Evolutionary conservation across 2,113 vertebrate species (phyloP).

Genomic region (Centrocercus urophasianus): DNA sequence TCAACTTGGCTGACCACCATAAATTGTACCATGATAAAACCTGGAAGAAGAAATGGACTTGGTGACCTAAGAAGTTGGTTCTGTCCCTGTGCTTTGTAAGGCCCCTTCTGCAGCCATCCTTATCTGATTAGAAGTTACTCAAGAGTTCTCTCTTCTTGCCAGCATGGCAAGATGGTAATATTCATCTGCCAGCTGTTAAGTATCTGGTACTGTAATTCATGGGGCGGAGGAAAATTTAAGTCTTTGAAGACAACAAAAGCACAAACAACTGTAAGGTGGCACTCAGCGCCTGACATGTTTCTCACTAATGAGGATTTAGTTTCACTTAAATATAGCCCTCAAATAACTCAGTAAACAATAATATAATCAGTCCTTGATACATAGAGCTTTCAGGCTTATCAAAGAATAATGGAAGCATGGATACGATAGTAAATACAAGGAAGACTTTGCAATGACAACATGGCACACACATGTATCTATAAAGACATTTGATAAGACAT

Average conservation of each 20-base stretch:
- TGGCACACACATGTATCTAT: fast-evolving
- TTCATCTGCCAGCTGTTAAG: background rate
- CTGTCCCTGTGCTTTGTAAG: background rate
- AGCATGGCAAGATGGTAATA: background rate
- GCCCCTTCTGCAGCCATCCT: background rate
- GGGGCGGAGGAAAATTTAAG: background rate
- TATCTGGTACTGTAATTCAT: background rate
- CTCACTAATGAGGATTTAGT: background rate
- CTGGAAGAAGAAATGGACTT: background rate
- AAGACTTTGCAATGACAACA: background rate
- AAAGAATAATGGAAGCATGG: background rate
- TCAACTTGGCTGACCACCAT: background rate
- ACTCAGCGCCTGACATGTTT: background rate
- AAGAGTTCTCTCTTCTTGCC: background rate
- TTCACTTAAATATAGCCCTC: background rate
- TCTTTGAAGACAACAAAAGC: background rate
- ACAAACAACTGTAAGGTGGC: background rate
- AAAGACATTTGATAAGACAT: background rate
- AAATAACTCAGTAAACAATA: background rate
- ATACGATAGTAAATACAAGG: background rate
- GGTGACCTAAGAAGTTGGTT: background rate
- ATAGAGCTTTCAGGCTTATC: background rate
- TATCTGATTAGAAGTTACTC: background rate
- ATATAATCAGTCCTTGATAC: background rate
- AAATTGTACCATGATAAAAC: background rate